phyloP scores from a whole-genome alignment of 2,113 vertebrate species.

The Erinaceus europaeus region DNA sequence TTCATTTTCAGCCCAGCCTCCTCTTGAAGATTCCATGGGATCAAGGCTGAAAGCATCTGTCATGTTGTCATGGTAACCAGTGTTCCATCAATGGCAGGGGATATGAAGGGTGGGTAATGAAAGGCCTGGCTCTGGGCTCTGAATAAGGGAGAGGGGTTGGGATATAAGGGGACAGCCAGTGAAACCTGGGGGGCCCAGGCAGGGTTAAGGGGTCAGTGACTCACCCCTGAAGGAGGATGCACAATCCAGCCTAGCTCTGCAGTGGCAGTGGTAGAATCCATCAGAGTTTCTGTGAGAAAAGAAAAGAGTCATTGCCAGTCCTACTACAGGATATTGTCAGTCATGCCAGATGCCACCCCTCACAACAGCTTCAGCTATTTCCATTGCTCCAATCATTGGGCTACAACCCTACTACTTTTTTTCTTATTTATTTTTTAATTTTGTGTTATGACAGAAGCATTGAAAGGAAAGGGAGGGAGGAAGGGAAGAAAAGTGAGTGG shows the following conservation, averaged over 20 bases:
- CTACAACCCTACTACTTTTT: background rate
- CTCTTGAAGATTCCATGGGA: background rate
- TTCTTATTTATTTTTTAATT: too few relatives aligned
- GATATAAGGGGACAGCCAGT: slow-evolving; percentile 71
- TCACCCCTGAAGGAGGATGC: slow-evolving; percentile 92
- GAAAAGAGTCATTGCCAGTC: slow-evolving; percentile 23
- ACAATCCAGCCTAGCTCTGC: slow-evolving; percentile 97
- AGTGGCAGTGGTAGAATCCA: slow-evolving; percentile 97
- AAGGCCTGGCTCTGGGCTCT: background rate
- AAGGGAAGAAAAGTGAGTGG: too few relatives aligned
- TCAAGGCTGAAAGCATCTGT: background rate
- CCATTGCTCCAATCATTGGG: background rate
- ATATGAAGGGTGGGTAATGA: background rate
- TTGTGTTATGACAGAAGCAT: too few relatives aligned
- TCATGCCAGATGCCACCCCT: background rate
- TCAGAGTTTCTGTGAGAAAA: slow-evolving; percentile 89
- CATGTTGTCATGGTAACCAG: slow-evolving; percentile 32
- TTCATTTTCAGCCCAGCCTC: background rate
- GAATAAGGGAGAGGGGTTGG: slow-evolving; percentile 13
- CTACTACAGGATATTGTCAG: background rate
- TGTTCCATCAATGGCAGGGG: background rate
- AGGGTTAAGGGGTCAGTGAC: slow-evolving; percentile 58
- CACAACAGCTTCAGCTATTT: background rate
- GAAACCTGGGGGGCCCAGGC: background rate
- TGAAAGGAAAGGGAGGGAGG: too few relatives aligned